Conservation (phyloP, 2,797 vertebrate species). For the Kryptolebias ocellatus region DNA sequence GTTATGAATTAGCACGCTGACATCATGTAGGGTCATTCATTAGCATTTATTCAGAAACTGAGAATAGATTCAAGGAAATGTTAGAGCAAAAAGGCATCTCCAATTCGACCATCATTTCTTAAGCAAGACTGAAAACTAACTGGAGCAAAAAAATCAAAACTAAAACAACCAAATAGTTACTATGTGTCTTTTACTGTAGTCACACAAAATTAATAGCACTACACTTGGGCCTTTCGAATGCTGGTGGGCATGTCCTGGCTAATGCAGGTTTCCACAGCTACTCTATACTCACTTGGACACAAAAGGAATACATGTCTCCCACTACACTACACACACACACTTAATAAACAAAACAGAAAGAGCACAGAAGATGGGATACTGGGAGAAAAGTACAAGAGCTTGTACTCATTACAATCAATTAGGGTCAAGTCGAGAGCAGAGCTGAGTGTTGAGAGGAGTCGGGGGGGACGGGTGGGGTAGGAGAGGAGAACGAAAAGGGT, state of each 20-base stretch:
- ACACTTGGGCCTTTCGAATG: conserved; percentile 32
- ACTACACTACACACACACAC: conserved; percentile 25
- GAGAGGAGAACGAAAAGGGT: conserved; percentile 38
- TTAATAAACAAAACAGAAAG: conserved; percentile 51
- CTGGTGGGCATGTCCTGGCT: conserved; percentile 27
- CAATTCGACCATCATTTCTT: background rate
- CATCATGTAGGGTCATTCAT: conserved; percentile 78
- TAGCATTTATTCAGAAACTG: conserved; percentile 44
- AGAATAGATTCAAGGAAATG: conserved; percentile 29
- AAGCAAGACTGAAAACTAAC: conserved; percentile 1
- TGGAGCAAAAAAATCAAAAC: background rate
- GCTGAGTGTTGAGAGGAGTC: conserved; percentile 27
- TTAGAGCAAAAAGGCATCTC: background rate
- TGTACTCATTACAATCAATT: conserved; percentile 82
- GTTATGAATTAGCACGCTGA: conserved; percentile 74
- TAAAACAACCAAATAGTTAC: too few species aligned
- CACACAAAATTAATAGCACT: conserved; percentile 27
- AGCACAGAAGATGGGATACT: conserved; percentile 41
- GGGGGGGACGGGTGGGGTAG: conserved; percentile 16
- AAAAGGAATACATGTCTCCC: conserved; percentile 39
- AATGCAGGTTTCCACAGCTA: conserved; percentile 40
- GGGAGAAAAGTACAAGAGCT: conserved; percentile 62
- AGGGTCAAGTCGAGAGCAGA: conserved; percentile 77
- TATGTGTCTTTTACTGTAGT: conserved; percentile 28
- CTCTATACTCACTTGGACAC: conserved; percentile 41